Conservation (phyloP, 2,113 vertebrate genomes). For the Herpailurus yagouaroundi region DNA sequence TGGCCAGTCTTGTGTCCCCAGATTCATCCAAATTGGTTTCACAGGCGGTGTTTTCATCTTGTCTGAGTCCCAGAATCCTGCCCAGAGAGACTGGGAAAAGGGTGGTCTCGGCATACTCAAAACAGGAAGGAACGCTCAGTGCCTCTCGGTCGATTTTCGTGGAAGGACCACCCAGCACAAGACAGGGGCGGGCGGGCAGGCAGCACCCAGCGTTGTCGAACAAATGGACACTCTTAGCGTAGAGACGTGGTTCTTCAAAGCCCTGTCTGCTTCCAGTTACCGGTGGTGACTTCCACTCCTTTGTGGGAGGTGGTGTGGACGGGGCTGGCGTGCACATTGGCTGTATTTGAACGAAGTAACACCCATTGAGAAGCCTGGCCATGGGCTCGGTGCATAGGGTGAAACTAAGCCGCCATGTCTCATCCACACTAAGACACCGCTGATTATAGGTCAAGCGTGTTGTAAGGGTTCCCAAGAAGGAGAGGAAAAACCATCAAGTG, state of each 20-base stretch:
- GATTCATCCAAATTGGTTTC: accelerated
- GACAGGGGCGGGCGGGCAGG: background rate
- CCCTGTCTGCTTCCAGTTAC: background rate
- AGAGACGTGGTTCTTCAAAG: accelerated
- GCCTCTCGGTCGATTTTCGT: accelerated
- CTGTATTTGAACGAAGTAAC: background rate
- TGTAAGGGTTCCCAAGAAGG: background rate
- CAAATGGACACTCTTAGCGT: accelerated
- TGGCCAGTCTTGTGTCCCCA: background rate
- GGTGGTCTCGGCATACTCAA: accelerated
- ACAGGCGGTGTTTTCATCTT: background rate
- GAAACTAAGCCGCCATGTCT: background rate
- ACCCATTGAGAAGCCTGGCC: background rate
- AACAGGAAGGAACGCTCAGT: background rate
- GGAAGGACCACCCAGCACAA: background rate
- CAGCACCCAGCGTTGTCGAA: accelerated
- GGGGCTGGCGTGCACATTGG: accelerated
- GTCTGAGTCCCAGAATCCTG: background rate
- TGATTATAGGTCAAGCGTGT: accelerated
- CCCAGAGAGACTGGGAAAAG: background rate
- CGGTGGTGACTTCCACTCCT: background rate
- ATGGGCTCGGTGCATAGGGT: accelerated
- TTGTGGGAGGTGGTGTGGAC: accelerated
- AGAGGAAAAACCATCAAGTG: background rate
- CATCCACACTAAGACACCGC: accelerated